Conservation (phyloP, 2,797 vertebrate genomes). For the Spheniscus humboldti region DNA sequence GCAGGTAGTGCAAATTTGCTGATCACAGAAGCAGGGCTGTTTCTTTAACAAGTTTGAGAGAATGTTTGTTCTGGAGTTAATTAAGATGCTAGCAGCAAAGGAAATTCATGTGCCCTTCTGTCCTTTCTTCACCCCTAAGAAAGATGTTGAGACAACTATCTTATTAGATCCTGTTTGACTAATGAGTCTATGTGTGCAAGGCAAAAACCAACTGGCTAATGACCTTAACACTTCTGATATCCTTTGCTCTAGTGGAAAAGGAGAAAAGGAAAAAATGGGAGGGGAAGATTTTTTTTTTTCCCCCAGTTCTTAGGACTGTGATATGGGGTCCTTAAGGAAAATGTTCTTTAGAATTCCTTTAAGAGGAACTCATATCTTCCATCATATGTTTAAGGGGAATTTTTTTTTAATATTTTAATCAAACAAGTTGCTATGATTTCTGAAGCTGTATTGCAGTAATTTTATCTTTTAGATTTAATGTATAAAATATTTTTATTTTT, state of each 20-base stretch:
- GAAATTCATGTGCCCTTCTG: neutral
- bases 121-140: neutral
- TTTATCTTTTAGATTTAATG: neutral
- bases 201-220: neutral
- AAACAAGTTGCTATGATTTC: neutral
- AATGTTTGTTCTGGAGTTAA: neutral
- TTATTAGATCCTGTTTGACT: slow-evolving; percentile 23
- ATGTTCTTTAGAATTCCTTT: neutral
- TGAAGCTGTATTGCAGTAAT: neutral
- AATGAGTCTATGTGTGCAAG: neutral
- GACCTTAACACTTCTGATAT: neutral
- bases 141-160: neutral
- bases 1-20: neutral
- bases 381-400: neutral
- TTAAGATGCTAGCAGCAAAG: neutral
- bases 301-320: neutral
- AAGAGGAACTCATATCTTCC: neutral
- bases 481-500: neutral
- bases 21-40: neutral
- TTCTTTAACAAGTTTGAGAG: neutral
- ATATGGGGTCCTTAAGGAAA: neutral
- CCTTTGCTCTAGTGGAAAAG: neutral
- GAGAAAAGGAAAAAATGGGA: neutral
- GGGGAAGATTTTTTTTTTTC: neutral
- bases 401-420: neutral